Percentiles rank a stretch among this genome's conserved stretches.
Evolutionary conservation across 2,113 vertebrate species (phyloP).

Genomic region (Toxostoma redivivum): DNA sequence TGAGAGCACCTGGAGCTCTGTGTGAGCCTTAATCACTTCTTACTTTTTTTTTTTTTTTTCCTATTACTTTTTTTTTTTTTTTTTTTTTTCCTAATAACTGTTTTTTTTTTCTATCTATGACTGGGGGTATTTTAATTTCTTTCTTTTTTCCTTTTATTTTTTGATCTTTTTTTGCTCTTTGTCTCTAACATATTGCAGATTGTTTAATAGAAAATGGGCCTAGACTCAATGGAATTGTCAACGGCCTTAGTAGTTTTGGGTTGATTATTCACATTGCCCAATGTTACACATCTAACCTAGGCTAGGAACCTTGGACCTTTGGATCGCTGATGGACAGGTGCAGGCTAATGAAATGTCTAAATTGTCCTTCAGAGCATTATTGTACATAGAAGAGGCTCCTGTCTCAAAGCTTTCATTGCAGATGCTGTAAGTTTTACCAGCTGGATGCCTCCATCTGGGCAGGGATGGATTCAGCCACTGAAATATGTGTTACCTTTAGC

Average conservation of each 20-base stretch:
- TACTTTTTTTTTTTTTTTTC: fast-evolving
- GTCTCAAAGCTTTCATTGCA: background rate
- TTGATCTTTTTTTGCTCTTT: too few relatives aligned
- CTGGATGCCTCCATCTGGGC: background rate
- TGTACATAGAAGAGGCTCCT: background rate
- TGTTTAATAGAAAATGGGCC: background rate
- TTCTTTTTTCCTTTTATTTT: background rate
- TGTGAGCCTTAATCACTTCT: background rate
- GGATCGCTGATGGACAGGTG: background rate
- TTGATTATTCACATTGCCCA: background rate
- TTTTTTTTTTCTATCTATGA: background rate
- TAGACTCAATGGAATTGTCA: background rate
- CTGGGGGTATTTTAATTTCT: background rate
- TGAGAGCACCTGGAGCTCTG: too few relatives aligned
- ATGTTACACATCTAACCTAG: too few relatives aligned
- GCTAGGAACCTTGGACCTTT: background rate
- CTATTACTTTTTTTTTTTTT: fast-evolving
- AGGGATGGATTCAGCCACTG: background rate
- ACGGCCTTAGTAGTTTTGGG: background rate
- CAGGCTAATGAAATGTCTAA: background rate
- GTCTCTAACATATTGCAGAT: background rate
- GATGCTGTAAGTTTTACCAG: background rate
- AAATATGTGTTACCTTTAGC: background rate
- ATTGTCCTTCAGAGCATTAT: background rate
- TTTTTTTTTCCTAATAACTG: too few relatives aligned